These are phyloP conservation scores for Mayetiola destructor DNA, from an alignment of 2,888 invertebrate genomes.

Conservation along the genomic window DNA sequence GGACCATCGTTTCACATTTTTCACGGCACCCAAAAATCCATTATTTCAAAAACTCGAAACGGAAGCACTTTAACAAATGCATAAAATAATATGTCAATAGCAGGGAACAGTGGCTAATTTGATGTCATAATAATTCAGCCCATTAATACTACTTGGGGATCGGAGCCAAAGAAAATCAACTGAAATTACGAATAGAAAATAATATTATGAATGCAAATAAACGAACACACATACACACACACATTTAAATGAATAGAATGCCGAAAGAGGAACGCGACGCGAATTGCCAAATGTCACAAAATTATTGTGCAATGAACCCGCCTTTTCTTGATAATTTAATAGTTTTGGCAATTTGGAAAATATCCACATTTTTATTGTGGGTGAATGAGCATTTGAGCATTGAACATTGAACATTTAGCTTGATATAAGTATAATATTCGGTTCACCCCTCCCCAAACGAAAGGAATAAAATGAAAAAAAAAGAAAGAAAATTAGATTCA, in stretches of 20 bases:
- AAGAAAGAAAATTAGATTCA: no score
- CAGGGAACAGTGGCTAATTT: neutral
- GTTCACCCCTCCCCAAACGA: neutral
- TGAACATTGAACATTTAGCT: no score
- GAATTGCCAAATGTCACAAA: slow-evolving; percentile 5
- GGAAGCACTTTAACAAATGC: neutral
- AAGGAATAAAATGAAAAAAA: neutral
- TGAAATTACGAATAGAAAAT: neutral
- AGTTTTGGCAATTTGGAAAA: slow-evolving; percentile 8
- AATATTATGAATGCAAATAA: neutral
- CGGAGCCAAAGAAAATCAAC: neutral
- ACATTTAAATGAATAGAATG: no score
- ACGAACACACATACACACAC: no score
- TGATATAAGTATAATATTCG: no score
- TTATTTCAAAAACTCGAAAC: neutral
- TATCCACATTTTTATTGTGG: slow-evolving; percentile 3
- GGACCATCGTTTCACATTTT: no score
- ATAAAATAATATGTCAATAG: slow-evolving; percentile 8
- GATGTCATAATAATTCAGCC: neutral
- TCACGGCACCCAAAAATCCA: no score
- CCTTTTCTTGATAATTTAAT: slow-evolving; percentile 11
- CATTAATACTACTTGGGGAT: no score
- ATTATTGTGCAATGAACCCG: slow-evolving; percentile 12
- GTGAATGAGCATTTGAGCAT: no score
- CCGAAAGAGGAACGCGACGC: neutral